These are phyloP conservation scores for Glaucopsyche alexis DNA, from an alignment of 2,888 invertebrate genomes.

Conservation along the genomic window DNA sequence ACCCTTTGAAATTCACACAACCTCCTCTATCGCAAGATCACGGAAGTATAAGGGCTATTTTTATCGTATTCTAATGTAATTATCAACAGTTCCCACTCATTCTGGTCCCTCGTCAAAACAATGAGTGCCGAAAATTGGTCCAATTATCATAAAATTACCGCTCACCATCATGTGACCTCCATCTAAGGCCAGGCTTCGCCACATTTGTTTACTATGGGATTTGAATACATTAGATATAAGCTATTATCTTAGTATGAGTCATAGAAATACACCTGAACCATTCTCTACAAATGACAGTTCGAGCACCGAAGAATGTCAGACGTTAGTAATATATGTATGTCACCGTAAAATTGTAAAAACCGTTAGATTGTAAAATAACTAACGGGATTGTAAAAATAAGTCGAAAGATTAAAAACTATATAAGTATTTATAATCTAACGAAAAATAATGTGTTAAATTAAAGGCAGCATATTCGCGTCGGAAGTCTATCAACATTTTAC, in stretches of 20 bases:
- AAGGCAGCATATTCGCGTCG: too few species aligned
- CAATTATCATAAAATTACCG: constrained; percentile 28
- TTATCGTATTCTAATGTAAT: constrained; percentile 23
- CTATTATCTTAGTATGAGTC: constrained; percentile 10
- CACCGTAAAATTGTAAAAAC: too few species aligned
- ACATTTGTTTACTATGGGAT: constrained; percentile 16
- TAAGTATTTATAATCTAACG: too few species aligned
- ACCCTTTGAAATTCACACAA: background rate
- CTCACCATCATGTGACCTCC: constrained; percentile 19
- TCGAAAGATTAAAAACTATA: too few species aligned
- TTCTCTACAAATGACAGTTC: too few species aligned
- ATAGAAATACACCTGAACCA: background rate
- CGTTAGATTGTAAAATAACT: too few species aligned
- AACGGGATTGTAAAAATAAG: too few species aligned
- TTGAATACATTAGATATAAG: constrained; percentile 7
- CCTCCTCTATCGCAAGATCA: constrained; percentile 8
- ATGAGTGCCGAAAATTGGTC: constrained; percentile 25
- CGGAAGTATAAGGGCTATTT: constrained; percentile 18
- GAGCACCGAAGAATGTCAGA: too few species aligned
- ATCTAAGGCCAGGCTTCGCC: background rate
- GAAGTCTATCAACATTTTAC: too few species aligned
- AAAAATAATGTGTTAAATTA: too few species aligned
- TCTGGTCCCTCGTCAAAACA: constrained; percentile 24
- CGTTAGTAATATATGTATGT: too few species aligned
- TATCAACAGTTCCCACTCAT: constrained; percentile 22